Base-by-base conservation (phyloP, 2,888 invertebrate species). In the Leptinotarsa juncta region DNA sequence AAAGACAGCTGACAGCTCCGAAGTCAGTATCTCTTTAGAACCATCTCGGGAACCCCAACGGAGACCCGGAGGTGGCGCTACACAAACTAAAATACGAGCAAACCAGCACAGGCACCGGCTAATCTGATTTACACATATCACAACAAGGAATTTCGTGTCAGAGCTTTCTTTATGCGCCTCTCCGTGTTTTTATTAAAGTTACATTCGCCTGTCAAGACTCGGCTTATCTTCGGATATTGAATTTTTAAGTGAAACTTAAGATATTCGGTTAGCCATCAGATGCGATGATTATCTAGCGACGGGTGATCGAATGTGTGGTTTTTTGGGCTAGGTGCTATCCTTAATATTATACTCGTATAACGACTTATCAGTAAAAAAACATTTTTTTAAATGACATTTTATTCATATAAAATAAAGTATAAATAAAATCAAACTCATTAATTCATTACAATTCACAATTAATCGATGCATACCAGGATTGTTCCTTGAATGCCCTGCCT, bases 41-140 rank as follows among this genome's bases (percentile, higher is more conserved):
- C 71, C 70, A 80, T 80, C 79, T 78, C 67, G 68, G 71, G 78
- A 68, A 66, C 78, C 71, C 79, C 79, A 72, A 70, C 79, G 60
- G 79, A 50, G 79, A 78, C 20, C 74, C 76, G 70, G 73, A 77
- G 78, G 79, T 79, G 79, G 79, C 78, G 78, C 79, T 79, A 71
- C 71, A 74, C 68, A 75, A 74, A 75, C 73, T 72, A 65, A 78
- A 78, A 74, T 78, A 77, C 71, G 72, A 69, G 72, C 74, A 68
- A 76, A 75, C 76, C 65, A 76, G 74, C 72, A 73, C 73, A 74
- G 76, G 70, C 78, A 67, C 67, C 66, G 51, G 74, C 78, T 78
- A 78, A 78, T 78, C 78, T 77, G 78, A 78, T 78, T 77, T 77
- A 77, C 77, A 77, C 77, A 76, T 77, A 75, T 77, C 78, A 78